Evolutionary conservation across 2,888 invertebrate genomes (phyloP).

Genomic region (Nephrotoma flavescens): DNA sequence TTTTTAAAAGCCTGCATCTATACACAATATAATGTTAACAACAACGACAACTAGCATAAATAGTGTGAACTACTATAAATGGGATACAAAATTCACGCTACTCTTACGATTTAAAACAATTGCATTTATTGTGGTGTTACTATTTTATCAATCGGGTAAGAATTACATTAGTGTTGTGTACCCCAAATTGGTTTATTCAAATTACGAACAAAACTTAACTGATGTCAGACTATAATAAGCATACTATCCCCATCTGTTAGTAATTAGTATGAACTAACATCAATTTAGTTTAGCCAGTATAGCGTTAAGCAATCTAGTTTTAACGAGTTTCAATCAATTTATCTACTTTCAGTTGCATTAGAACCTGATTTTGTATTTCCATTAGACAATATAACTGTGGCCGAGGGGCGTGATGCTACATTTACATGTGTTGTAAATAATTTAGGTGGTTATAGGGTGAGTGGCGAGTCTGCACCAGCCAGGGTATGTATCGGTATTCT

Average conservation of each 20-base stretch:
- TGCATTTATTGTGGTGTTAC: background rate
- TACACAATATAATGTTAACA: background rate
- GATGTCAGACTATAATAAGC: no score
- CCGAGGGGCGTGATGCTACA: conserved; percentile 61
- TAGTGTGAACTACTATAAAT: background rate
- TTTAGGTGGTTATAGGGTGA: conserved; percentile 71
- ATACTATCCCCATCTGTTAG: no score
- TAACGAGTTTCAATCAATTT: background rate
- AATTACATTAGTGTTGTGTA: background rate
- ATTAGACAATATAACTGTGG: conserved; percentile 61
- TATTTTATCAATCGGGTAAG: conserved; percentile 2
- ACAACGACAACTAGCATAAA: background rate
- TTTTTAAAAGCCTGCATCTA: background rate
- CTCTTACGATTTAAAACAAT: background rate
- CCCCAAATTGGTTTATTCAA: background rate
- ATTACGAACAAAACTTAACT: background rate
- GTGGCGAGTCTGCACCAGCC: conserved; percentile 71
- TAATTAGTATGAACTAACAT: no score
- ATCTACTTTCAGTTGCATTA: conserved; percentile 36
- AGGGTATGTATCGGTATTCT: conserved; percentile 61
- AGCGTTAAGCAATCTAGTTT: no score
- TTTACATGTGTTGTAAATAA: conserved; percentile 69
- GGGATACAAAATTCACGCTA: background rate
- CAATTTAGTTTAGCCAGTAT: no score
- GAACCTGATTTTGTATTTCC: conserved; percentile 62